These are phyloP conservation scores for Ecdyonurus torrentis DNA, from an alignment of 2,888 invertebrate species.

Conservation along the genomic window DNA sequence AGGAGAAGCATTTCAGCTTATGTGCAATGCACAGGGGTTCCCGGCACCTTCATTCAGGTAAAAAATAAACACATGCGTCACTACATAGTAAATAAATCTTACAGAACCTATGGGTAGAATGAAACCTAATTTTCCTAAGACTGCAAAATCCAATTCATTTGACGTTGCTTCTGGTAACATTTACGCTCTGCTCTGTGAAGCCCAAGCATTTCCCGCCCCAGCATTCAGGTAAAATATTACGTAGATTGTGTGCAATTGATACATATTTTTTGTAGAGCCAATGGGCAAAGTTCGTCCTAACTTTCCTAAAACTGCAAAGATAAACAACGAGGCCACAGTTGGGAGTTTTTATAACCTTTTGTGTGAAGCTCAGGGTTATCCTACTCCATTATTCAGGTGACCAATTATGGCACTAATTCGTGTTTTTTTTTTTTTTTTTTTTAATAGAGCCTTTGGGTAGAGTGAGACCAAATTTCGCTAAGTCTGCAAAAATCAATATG, in stretches of 20 bases:
- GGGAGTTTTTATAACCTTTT: constrained; percentile 28
- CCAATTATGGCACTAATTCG: neutral
- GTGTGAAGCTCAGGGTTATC: constrained; percentile 64
- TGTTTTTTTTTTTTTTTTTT: neutral
- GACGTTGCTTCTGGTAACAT: constrained; percentile 40
- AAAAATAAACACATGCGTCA: constrained; percentile 21
- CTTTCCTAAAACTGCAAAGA: constrained; percentile 28
- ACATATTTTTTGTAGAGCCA: constrained; percentile 40
- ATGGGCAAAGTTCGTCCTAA: constrained; percentile 59
- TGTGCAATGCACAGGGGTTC: neutral
- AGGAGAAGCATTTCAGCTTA: neutral
- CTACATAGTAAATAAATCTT: neutral
- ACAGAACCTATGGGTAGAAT: constrained; percentile 41
- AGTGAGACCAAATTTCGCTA: constrained; percentile 25
- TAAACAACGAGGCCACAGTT: constrained; percentile 12
- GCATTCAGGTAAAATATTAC: constrained; percentile 46
- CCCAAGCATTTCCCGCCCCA: constrained; percentile 52
- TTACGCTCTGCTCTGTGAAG: constrained; percentile 47
- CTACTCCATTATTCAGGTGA: constrained; percentile 40
- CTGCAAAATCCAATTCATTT: constrained; percentile 43
- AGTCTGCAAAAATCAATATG: constrained; percentile 18
- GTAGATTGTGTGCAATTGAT: neutral
- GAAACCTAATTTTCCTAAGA: constrained; percentile 41
- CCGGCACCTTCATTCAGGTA: neutral
- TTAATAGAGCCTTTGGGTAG: constrained; percentile 23